A percentile compares a stretch with the other conserved stretches of the same genome.
Evolutionary conservation across 2,113 vertebrate species (phyloP).

Genomic region (Helogale parvula): DNA sequence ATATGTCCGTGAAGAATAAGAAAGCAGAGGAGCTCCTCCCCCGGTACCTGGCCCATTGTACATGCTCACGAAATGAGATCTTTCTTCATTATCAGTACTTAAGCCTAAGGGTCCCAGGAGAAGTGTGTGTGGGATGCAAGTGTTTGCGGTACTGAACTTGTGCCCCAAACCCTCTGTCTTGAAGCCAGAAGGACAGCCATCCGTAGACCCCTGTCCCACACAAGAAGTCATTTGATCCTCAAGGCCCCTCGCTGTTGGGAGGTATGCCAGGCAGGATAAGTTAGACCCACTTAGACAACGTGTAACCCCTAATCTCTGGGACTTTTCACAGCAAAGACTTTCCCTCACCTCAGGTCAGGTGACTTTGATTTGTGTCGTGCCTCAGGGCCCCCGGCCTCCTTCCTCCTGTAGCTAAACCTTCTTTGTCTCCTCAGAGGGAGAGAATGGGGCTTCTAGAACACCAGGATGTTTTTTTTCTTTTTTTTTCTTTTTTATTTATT

Average conservation of each 20-base stretch:
- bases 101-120: neutral
- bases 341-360: neutral
- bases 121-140: neutral
- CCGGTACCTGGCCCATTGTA: neutral
- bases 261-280: neutral
- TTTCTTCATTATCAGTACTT: neutral
- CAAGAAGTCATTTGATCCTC: neutral
- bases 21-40: neutral
- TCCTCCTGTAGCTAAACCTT: neutral
- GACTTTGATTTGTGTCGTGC: neutral
- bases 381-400: neutral
- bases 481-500: too few species aligned
- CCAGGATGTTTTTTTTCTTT: neutral
- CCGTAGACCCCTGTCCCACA: neutral
- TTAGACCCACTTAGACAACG: neutral
- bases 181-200: neutral
- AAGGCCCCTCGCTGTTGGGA: neutral
- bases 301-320: neutral
- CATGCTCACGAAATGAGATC: too few species aligned
- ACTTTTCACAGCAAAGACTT: neutral
- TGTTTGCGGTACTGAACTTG: neutral
- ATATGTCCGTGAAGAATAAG: conserved; percentile 74
- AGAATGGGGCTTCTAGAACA: neutral
- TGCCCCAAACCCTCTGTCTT: neutral
- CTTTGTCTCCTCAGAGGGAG: neutral